These are phyloP conservation scores for Callionymus lyra DNA, from an alignment of 2,113 vertebrate genomes.

Conservation along the genomic window DNA sequence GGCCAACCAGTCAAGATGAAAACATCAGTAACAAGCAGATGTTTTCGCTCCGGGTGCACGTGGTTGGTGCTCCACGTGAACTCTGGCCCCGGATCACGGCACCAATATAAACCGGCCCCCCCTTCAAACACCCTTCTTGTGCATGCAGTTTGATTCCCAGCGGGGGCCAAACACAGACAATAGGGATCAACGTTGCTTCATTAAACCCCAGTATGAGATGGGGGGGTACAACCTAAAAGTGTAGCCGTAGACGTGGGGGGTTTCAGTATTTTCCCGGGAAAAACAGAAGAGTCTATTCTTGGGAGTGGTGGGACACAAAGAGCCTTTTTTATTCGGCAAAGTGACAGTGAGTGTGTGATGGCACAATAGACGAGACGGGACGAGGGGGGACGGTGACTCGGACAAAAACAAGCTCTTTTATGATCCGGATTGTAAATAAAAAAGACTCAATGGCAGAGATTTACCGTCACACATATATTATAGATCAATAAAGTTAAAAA, in stretches of 20 bases:
- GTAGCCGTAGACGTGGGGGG: conserved; percentile 12
- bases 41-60: conserved; percentile 33
- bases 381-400: conserved; percentile 16
- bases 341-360: conserved; percentile 3
- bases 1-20: no score
- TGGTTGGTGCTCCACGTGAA: conserved; percentile 34
- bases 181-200: conserved; percentile 60
- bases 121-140: conserved; percentile 24
- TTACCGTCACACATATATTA: no score
- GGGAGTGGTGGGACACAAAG: conserved; percentile 35
- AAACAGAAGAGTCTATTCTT: conserved; percentile 34
- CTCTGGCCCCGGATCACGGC: conserved; percentile 29
- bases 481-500: no score
- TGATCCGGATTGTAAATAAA: no score
- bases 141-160: conserved; percentile 47
- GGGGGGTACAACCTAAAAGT: neutral
- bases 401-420: no score
- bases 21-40: conserved; percentile 10
- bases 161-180: conserved; percentile 60
- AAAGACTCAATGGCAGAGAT: no score
- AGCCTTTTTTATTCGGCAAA: conserved; percentile 25
- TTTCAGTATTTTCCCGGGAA: conserved; percentile 49
- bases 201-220: conserved; percentile 52
- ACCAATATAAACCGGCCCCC: conserved; percentile 36
- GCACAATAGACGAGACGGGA: conserved; percentile 18